Evolutionary conservation across 2,113 vertebrate species (phyloP).

Genomic region (Burhinus bistriatus): DNA sequence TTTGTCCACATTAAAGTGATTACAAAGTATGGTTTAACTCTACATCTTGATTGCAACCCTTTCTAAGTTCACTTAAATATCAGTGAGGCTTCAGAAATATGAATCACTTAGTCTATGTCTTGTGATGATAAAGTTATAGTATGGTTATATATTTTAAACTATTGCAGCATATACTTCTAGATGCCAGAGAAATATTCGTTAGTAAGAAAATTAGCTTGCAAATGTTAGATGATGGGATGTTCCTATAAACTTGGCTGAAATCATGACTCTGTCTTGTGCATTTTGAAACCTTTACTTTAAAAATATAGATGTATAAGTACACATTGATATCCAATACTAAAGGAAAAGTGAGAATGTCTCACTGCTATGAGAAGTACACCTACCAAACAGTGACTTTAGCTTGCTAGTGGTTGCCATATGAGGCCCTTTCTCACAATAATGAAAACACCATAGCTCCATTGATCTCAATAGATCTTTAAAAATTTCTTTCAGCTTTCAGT

Average conservation of each 20-base stretch:
- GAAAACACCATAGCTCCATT: background rate
- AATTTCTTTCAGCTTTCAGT: background rate
- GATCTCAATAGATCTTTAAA: background rate
- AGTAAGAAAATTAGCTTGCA: constrained; percentile 31
- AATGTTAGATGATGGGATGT: background rate
- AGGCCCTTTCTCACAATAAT: background rate
- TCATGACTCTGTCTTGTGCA: background rate
- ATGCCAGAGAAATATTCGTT: constrained; percentile 30
- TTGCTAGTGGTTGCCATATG: background rate
- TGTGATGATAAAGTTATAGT: constrained; percentile 12
- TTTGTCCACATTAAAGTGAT: background rate
- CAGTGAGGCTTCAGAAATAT: background rate
- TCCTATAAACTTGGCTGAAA: background rate
- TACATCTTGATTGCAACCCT: background rate
- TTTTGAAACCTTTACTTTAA: background rate
- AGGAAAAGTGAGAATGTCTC: background rate
- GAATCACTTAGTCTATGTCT: background rate
- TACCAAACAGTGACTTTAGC: background rate
- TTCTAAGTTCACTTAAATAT: constrained; percentile 7
- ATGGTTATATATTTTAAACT: background rate
- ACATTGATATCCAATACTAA: background rate
- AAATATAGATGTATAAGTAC: background rate
- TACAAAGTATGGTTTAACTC: background rate
- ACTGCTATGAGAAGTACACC: background rate
- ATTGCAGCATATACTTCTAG: constrained; percentile 9